Evolutionary conservation across 2,113 vertebrate species (phyloP).

Genomic region (Macheiramphus alcinus): DNA sequence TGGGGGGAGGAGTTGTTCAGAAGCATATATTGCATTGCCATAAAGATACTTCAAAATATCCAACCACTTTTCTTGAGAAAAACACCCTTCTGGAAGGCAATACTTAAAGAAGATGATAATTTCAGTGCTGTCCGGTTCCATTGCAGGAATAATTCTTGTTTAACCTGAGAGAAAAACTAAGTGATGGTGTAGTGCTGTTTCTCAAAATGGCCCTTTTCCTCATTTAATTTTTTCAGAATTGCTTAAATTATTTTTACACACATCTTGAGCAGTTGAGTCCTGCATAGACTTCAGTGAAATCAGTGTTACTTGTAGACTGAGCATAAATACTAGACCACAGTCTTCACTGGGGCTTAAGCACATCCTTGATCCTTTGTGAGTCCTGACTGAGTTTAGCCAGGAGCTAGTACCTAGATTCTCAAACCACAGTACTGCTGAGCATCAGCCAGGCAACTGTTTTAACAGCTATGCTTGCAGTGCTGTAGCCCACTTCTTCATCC

Average conservation of each 20-base stretch:
- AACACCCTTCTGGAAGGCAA: neutral
- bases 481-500: neutral
- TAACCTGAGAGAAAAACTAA: neutral
- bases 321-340: neutral
- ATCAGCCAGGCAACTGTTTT: neutral
- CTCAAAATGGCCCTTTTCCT: neutral
- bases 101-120: neutral
- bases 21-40: neutral
- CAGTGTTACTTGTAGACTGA: neutral
- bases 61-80: neutral
- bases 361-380: neutral
- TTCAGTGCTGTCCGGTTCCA: neutral
- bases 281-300: neutral
- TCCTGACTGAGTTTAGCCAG: neutral
- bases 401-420: neutral
- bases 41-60: neutral
- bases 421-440: neutral
- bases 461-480: neutral
- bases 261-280: neutral
- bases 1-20: neutral
- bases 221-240: neutral
- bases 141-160: neutral
- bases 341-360: neutral
- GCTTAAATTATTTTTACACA: neutral
- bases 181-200: neutral